phyloP scores from a whole-genome alignment of 2,113 vertebrate genomes.

The Panthera tigris region DNA sequence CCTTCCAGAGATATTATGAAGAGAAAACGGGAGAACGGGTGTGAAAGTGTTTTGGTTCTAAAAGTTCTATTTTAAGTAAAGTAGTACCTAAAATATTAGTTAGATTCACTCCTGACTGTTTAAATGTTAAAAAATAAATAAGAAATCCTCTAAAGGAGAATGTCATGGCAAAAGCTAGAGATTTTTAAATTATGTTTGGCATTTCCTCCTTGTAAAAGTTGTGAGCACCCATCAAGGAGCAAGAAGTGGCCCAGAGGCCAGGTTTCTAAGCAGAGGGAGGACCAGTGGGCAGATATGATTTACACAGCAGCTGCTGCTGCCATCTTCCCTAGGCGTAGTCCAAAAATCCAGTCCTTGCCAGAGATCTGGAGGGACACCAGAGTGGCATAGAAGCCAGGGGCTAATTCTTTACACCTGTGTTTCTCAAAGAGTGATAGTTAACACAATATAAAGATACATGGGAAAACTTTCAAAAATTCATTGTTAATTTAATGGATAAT shows the following conservation, averaged over 20 bases:
- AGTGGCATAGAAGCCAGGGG: too few relatives aligned
- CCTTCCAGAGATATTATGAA: neutral
- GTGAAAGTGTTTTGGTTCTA: neutral
- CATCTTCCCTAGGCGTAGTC: neutral
- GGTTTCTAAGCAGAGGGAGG: neutral
- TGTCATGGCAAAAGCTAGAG: neutral
- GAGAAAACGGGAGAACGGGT: neutral
- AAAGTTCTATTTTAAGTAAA: slow-evolving; percentile 43
- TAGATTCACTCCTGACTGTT: neutral
- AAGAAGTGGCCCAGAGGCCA: neutral
- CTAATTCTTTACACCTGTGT: neutral
- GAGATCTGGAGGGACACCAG: neutral
- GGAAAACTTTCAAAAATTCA: neutral
- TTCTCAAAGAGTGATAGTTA: neutral
- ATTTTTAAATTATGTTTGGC: neutral
- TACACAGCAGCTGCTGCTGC: neutral
- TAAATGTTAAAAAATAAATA: neutral
- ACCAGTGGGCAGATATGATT: fast-evolving
- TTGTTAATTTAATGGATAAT: neutral
- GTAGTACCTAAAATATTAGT: slow-evolving; percentile 33
- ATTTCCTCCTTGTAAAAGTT: neutral
- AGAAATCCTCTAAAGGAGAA: neutral
- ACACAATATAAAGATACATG: neutral
- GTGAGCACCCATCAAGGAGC: neutral
- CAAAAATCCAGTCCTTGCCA: neutral